phyloP scores from a whole-genome alignment of 2,888 invertebrate species.

The Acanthosepion esculentum region DNA sequence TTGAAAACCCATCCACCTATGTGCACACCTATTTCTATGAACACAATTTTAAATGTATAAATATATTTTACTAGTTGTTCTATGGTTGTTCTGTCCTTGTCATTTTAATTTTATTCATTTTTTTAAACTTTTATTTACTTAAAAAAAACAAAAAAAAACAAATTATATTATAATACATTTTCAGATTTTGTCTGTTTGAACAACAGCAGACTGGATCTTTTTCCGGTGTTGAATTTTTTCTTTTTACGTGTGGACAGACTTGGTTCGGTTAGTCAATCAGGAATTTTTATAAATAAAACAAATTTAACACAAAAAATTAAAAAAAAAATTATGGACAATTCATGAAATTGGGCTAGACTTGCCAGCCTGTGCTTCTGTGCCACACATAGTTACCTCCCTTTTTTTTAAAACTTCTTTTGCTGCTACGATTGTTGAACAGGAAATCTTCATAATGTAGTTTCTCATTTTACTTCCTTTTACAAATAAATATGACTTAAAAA shows the following conservation, averaged over 20 bases:
- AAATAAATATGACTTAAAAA: not conserved
- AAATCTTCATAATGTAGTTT: conserved; percentile 1
- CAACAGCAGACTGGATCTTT: not conserved
- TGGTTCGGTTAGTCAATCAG: conserved; percentile 18
- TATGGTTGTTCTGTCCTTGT: not conserved
- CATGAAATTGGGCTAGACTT: conserved; percentile 17
- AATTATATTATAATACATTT: not conserved
- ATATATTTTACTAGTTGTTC: conserved; percentile 33
- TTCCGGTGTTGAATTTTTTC: not conserved
- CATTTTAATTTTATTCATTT: not conserved
- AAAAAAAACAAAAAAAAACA: not conserved
- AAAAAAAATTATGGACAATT: not conserved
- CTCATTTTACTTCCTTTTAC: conserved; percentile 20
- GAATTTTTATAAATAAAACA: conserved; percentile 17
- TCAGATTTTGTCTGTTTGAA: conserved; percentile 2
- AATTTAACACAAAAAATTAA: not conserved
- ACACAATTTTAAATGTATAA: conserved; percentile 33
- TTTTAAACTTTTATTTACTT: not conserved
- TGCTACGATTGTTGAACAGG: conserved; percentile 9
- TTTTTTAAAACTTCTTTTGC: not conserved
- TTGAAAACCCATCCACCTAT: conserved; percentile 9
- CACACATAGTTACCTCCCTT: conserved; percentile 33
- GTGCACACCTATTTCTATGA: conserved; percentile 33
- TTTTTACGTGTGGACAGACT: not conserved
- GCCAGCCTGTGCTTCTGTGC: not conserved